These are phyloP conservation scores for Therioaphis trifolii DNA, from an alignment of 2,888 invertebrate genomes.

Conservation along the genomic window DNA sequence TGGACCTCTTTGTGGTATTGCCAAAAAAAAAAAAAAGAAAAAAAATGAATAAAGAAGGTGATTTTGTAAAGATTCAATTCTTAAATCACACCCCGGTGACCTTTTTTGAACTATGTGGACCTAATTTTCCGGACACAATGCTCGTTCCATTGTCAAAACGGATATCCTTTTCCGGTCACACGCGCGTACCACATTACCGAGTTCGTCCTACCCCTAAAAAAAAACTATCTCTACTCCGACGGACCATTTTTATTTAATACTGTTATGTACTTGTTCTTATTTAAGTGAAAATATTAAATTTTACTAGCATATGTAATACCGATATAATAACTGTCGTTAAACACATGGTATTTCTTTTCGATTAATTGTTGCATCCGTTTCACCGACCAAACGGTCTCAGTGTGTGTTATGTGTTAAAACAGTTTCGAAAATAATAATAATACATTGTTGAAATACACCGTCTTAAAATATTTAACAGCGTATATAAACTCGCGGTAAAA, in stretches of 20 bases:
- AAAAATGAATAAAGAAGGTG: background rate
- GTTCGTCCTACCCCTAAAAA: background rate
- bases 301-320: background rate
- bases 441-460: too few species aligned
- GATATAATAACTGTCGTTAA: background rate
- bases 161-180: slow-evolving; percentile 52
- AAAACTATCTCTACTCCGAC: background rate
- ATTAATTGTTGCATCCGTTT: too few species aligned
- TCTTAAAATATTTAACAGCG: too few species aligned
- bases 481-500: too few species aligned
- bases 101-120: slow-evolving; percentile 9
- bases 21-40: slow-evolving; percentile 24
- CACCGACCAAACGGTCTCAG: too few species aligned
- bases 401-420: too few species aligned
- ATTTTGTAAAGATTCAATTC: slow-evolving; percentile 30
- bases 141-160: slow-evolving; percentile 31
- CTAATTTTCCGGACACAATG: slow-evolving; percentile 46
- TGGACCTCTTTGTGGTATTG: slow-evolving; percentile 29
- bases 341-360: too few species aligned
- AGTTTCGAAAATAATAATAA: too few species aligned
- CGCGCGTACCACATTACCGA: slow-evolving; percentile 38
- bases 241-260: background rate
- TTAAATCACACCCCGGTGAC: slow-evolving; percentile 32
- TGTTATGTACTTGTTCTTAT: background rate
- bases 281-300: background rate